Conservation (phyloP, 2,113 vertebrate species). For the Apus apus region DNA sequence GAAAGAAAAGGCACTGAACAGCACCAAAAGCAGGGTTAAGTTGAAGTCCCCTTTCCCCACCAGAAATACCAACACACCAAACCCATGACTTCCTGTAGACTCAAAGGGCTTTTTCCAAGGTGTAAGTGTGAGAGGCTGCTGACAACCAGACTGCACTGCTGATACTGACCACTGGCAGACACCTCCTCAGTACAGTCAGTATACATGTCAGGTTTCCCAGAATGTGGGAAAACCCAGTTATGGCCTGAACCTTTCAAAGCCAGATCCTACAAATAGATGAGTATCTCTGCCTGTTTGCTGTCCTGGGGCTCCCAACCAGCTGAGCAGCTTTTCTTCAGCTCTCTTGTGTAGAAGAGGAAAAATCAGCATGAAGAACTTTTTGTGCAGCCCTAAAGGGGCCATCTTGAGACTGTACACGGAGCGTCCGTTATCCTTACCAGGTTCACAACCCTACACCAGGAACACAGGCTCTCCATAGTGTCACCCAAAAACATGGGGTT, state of each 20-base stretch:
- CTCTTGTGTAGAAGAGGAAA: not conserved
- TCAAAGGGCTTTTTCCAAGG: not conserved
- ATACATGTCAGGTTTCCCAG: not conserved
- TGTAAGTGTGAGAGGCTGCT: not conserved
- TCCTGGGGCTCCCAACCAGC: not conserved
- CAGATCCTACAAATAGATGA: not conserved
- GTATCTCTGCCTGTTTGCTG: not conserved
- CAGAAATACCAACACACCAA: not conserved
- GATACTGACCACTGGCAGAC: not conserved
- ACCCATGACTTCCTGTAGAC: not conserved
- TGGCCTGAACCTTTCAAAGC: not conserved
- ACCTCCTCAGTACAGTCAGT: not conserved
- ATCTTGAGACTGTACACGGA: not conserved
- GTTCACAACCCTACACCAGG: not conserved
- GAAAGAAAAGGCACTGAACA: not conserved
- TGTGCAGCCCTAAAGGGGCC: not conserved
- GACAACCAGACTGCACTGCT: not conserved
- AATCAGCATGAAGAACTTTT: not conserved
- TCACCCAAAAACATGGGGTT: not conserved
- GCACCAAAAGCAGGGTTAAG: not conserved
- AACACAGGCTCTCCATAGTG: not conserved
- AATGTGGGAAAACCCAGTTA: not conserved
- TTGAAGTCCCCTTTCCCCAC: not conserved
- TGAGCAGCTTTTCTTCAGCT: not conserved
- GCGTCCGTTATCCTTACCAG: accelerated